phyloP scores from a whole-genome alignment of 53 echinoderm and acorn worm species.

The Patiria pectinifera region DNA sequence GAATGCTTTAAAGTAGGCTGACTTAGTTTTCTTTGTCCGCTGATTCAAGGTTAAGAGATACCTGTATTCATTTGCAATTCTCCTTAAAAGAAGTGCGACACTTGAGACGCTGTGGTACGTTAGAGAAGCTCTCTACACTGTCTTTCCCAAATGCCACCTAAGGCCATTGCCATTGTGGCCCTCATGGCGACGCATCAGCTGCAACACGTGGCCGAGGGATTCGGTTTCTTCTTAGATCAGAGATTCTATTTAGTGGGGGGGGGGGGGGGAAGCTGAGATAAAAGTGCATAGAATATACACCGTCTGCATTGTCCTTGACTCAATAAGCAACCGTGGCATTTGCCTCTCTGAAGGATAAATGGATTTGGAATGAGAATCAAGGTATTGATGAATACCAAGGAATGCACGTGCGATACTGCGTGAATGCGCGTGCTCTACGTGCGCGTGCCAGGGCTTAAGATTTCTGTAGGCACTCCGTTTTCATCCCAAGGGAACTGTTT shows the following conservation, averaged over 20 bases:
- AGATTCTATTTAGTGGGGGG: neutral
- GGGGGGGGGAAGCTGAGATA: neutral
- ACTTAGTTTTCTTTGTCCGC: too few relatives aligned
- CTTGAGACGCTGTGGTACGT: constrained; percentile 8
- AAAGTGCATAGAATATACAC: neutral
- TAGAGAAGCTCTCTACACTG: neutral
- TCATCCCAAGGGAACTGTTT: neutral
- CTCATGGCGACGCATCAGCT: neutral
- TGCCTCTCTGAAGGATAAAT: neutral
- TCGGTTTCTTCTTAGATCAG: too few relatives aligned
- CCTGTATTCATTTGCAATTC: neutral
- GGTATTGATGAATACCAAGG: too few relatives aligned
- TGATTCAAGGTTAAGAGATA: too few relatives aligned
- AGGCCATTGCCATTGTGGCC: neutral
- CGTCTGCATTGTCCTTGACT: neutral
- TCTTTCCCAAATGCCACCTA: neutral
- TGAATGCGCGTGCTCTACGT: too few relatives aligned
- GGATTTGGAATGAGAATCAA: neutral
- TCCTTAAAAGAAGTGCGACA: neutral
- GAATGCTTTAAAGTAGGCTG: too few relatives aligned
- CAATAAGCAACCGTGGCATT: neutral
- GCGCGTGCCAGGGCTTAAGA: neutral
- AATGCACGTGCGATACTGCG: too few relatives aligned
- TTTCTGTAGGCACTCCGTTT: neutral
- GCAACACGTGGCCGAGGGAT: constrained; percentile 1